phyloP scores from a whole-genome alignment of 2,797 vertebrate genomes.

The Hydrophis major region DNA sequence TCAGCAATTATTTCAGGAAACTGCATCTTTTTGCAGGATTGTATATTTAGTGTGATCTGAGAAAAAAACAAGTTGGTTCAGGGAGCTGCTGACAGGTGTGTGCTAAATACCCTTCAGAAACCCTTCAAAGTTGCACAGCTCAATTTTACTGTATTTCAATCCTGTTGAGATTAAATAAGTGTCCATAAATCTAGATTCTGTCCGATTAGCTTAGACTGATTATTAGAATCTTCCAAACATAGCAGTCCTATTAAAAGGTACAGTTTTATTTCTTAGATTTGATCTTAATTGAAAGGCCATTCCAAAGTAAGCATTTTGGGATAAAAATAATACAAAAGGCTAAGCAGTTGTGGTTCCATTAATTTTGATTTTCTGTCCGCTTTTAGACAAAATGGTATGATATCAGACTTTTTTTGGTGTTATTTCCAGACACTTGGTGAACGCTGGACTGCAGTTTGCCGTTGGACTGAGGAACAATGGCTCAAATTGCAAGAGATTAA shows the following conservation, averaged over 20 bases:
- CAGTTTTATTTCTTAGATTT: neutral
- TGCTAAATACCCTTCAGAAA: neutral
- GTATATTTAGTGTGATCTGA: neutral
- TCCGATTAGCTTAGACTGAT: neutral
- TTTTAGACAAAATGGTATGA: accelerated
- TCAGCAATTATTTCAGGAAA: neutral
- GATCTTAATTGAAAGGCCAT: neutral
- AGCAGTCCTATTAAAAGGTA: neutral
- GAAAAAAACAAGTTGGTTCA: neutral
- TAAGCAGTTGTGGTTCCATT: neutral
- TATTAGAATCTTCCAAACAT: neutral
- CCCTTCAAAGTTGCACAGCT: neutral
- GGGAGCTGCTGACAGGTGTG: neutral
- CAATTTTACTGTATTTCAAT: neutral
- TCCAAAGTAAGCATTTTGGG: neutral
- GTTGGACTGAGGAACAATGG: conserved; percentile 94
- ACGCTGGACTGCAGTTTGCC: conserved; percentile 96
- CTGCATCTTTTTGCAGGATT: neutral
- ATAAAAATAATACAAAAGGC: neutral
- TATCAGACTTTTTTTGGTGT: neutral
- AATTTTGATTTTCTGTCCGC: neutral
- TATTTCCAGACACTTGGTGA: conserved; percentile 85
- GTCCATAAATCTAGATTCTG: neutral
- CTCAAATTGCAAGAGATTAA: conserved; percentile 86
- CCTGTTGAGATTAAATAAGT: neutral